phyloP scores from a whole-genome alignment of 2,888 invertebrate species.

The Pammene aurita region DNA sequence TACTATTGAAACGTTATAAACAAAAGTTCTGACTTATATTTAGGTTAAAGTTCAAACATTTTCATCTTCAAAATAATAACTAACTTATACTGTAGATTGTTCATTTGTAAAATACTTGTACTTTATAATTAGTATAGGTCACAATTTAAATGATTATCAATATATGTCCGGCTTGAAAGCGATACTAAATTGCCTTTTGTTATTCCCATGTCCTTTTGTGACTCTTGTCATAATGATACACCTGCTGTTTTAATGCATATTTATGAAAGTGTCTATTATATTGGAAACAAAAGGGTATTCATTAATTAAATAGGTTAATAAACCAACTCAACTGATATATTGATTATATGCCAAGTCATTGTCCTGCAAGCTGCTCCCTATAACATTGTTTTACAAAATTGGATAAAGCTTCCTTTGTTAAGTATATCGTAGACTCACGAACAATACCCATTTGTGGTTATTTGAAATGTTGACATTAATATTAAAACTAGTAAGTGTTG shows the following conservation, averaged over 20 bases:
- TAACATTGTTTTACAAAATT: conserved; percentile 21
- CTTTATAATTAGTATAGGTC: too few relatives aligned
- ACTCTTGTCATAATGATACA: too few relatives aligned
- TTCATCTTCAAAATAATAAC: too few relatives aligned
- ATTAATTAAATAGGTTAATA: conserved; percentile 12
- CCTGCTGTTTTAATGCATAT: background rate
- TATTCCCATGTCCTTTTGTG: too few relatives aligned
- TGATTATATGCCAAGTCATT: conserved; percentile 21
- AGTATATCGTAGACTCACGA: background rate
- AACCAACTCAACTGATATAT: conserved; percentile 7
- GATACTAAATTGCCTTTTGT: too few relatives aligned
- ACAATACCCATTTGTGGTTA: conserved; percentile 13
- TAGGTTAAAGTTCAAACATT: too few relatives aligned
- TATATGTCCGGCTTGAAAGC: too few relatives aligned
- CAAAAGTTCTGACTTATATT: too few relatives aligned
- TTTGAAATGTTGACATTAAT: background rate
- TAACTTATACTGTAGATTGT: too few relatives aligned
- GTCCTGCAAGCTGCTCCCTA: conserved; percentile 13
- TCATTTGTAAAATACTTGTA: too few relatives aligned
- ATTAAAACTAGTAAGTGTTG: conserved; percentile 1
- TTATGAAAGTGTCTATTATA: background rate
- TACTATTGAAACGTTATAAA: too few relatives aligned
- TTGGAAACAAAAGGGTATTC: conserved; percentile 2
- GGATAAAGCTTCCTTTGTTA: conserved; percentile 13
- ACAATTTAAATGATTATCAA: too few relatives aligned